phyloP scores from a whole-genome alignment of 2,113 vertebrate genomes.

The Gadus chalcogrammus region DNA sequence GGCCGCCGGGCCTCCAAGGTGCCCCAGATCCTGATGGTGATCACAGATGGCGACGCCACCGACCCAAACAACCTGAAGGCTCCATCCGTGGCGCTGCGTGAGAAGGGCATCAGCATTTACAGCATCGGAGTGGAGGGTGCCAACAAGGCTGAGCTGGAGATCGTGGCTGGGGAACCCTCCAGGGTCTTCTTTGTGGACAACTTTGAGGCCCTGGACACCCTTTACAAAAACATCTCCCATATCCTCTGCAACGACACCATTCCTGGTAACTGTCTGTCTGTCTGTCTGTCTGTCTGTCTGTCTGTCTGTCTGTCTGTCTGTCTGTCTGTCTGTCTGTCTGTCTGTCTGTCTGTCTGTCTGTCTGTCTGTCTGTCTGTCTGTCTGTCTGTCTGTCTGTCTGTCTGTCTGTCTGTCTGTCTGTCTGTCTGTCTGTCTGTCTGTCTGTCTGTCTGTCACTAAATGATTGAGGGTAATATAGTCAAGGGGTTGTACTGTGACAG shows the following conservation, averaged over 20 bases:
- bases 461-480: too few species aligned
- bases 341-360: too few species aligned
- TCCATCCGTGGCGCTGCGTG: constrained; percentile 44
- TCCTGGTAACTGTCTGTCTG: constrained; percentile 63
- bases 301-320: too few species aligned
- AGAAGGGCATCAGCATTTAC: constrained; percentile 57
- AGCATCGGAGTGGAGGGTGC: constrained; percentile 70
- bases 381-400: too few species aligned
- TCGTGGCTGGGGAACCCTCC: constrained; percentile 52
- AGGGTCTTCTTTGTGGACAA: constrained; percentile 68
- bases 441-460: too few species aligned
- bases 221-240: constrained; percentile 61
- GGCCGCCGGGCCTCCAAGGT: constrained; percentile 51
- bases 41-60: constrained; percentile 74
- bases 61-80: constrained; percentile 41
- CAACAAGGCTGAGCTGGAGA: constrained; percentile 59
- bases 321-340: too few species aligned
- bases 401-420: too few species aligned
- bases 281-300: neutral
- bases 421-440: too few species aligned
- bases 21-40: constrained; percentile 73
- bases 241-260: constrained; percentile 63
- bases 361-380: too few species aligned
- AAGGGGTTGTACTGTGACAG: too few species aligned
- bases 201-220: constrained; percentile 60